Conservation (phyloP, 2,113 vertebrate species). For the Cromileptes altivelis region DNA sequence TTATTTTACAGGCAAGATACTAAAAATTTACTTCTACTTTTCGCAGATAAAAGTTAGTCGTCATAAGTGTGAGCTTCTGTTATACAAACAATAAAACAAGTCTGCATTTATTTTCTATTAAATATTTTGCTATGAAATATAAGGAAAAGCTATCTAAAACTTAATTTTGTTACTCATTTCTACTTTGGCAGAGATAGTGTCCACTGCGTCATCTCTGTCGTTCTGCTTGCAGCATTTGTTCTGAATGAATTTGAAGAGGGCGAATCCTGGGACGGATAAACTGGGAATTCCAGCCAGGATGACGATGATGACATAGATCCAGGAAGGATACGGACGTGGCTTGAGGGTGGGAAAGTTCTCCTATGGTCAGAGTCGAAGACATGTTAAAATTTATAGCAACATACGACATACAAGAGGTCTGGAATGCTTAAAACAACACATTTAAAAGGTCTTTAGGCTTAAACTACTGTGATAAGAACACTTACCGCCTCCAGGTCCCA, state of each 20-base stretch:
- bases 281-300: conserved; percentile 90
- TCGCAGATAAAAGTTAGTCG: not conserved
- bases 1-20: conserved; percentile 20
- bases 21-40: not conserved
- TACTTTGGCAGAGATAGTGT: conserved; percentile 74
- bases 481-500: conserved; percentile 91
- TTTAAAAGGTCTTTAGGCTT: not conserved
- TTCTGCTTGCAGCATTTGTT: conserved; percentile 71
- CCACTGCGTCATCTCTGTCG: not conserved
- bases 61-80: not conserved
- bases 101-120: not conserved
- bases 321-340: conserved; percentile 80
- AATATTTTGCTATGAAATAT: conserved; percentile 26
- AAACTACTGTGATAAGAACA: conserved; percentile 17
- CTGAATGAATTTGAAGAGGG: conserved; percentile 86
- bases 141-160: conserved; percentile 24
- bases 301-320: conserved; percentile 89
- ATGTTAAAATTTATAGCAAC: not conserved
- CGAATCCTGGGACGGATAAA: conserved; percentile 85
- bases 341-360: conserved; percentile 86
- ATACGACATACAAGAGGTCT: not conserved
- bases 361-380: conserved; percentile 71
- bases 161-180: conserved; percentile 62
- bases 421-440: not conserved
- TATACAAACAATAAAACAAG: conserved; percentile 2